phyloP scores from a whole-genome alignment of 2,113 vertebrate genomes.

The Sorex araneus region DNA sequence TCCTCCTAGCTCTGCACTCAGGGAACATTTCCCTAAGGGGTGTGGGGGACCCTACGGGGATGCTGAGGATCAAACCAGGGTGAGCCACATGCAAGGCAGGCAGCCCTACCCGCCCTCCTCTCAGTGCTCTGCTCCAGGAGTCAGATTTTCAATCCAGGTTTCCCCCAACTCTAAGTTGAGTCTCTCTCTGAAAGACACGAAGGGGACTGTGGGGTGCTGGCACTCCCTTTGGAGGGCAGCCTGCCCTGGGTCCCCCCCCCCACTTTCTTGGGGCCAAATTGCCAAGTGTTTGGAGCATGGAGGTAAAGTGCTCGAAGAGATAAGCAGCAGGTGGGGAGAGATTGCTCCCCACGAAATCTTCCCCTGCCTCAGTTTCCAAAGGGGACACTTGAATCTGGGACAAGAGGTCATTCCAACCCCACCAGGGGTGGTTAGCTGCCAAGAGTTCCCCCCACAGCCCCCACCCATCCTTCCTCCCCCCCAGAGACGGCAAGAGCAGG shows the following conservation, averaged over 20 bases:
- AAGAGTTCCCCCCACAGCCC: neutral
- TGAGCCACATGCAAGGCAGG: neutral
- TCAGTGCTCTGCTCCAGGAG: neutral
- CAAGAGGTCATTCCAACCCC: neutral
- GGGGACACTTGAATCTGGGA: neutral
- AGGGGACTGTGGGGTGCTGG: neutral
- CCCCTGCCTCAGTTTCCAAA: constrained; percentile 15
- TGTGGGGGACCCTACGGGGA: too few relatives aligned
- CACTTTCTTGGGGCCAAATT: neutral
- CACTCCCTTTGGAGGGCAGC: neutral
- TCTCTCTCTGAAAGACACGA: neutral
- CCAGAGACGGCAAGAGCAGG: neutral
- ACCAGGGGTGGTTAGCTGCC: neutral
- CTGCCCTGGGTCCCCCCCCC: neutral
- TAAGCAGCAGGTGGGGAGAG: neutral
- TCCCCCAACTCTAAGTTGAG: neutral
- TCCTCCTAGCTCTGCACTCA: too few relatives aligned
- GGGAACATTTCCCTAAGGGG: too few relatives aligned
- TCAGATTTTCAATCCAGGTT: neutral
- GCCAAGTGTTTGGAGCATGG: neutral
- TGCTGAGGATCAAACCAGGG: too few relatives aligned
- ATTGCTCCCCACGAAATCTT: neutral
- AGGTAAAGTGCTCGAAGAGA: neutral
- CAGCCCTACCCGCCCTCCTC: neutral
- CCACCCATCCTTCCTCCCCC: neutral